Base-by-base conservation (phyloP, 1,140 invertebrate genomes). In the Drosophila mojavensis region DNA sequence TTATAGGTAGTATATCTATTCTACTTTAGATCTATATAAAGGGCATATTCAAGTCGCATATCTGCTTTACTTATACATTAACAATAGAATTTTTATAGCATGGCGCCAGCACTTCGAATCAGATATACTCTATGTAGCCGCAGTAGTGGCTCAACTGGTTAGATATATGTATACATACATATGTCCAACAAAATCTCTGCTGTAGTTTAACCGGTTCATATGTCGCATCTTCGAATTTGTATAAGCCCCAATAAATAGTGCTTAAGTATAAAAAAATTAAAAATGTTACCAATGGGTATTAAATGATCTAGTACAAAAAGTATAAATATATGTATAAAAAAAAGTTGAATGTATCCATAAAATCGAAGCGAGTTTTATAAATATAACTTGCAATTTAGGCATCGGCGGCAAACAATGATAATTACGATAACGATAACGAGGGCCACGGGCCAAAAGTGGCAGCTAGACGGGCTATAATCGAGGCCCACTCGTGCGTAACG, bases 401-500 rank as follows among this genome's bases (percentile, higher is more conserved):
- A 70, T 26, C 36, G 36, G 5, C 53, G 41, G 45, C 26, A 41
- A 15, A 9, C 24, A 60, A 58, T 24, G 26, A 39, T 26, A 51
- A 63, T 30, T 53, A 28, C 43, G 43, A 59, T 64, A 71, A 64
- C 36, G 30, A 48, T 62, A 69, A 70, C 50, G 59, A 55, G 36
- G 45, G 15, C 60, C 30, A 54, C 24, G 33, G 55, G 50, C 64
- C 71, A 47, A 74, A 74, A 74, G 36, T 74, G 71, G 59, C 70
- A 41, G 28, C 63, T 48, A 43, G 51, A 15, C n/a, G 41, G 11
- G 5, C 62, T 63, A 75, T 75, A 63, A 63, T 70, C 59, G 43
- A 30, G 45, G 13, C 24, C 30, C 66, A 58, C 58, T 75, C 66
- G 72, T 75, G 72, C 66, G 72, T 75, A 75, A 75, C 72, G 47